Base-by-base conservation (phyloP, 2,888 invertebrate species). In the Parascotia fuliginaria region DNA sequence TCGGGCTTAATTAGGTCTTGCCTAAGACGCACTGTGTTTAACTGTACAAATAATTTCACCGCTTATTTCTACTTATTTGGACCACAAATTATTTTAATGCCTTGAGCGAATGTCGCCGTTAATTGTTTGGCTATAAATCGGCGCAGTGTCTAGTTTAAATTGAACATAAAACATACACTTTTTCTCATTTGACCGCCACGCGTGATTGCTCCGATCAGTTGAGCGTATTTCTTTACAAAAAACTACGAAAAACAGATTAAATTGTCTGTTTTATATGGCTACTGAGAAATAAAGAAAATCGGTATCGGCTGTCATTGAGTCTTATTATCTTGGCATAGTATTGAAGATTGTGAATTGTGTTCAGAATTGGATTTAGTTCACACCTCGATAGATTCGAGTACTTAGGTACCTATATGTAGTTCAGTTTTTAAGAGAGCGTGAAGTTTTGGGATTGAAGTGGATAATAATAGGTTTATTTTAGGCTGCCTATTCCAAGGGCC, bases 61-160 rank as follows among this genome's bases (percentile, higher is more conserved):
- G 2, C 13, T 31, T 13, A 7, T 12, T 12, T 1, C 46, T 33
- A 22, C 36, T 3, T 27, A 43, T 46, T 54, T 49, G 38, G 1
- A 3, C 31, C 24, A 31, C 11, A 9, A 2, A 12, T 31, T 15
- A 41, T 41, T 51, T 40, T 47, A 59, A 61, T 61, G 24, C 38
- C 42, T 42, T 36, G 42, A 39, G 36, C 31, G 41, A 56, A 41
- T 55, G 51, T 47, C 31, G 45, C 38, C 37, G 32, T 49, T 61
- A 56, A 70, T 62, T 61, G 59, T 42, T 41, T 40, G 39, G 11
- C 55, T 48, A 59, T 61, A 64, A 61, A 70, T 61, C 58, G 50
- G 40, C 46, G 32, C 16, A 33, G 33, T 13, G 31, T 46, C 43
- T 54, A 46, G 47, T 46, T 56, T 60, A 51, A 38, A 52, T 47